These are phyloP conservation scores for Clinocottus analis DNA, from an alignment of 2,113 vertebrate species.

Conservation along the genomic window DNA sequence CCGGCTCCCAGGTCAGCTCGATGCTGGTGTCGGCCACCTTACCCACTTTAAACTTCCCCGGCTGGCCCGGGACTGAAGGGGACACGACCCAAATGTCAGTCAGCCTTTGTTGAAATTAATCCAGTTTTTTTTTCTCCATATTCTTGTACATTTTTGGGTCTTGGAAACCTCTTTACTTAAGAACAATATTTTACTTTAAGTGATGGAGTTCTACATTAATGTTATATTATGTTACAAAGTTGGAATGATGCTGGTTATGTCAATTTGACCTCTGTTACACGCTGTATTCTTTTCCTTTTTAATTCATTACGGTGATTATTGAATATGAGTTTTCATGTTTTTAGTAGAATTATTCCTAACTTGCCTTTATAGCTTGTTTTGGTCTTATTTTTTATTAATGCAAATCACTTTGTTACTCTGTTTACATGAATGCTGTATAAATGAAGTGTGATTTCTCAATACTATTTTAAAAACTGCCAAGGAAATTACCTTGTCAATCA, in stretches of 20 bases:
- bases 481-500: neutral
- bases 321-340: neutral
- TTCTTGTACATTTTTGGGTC: neutral
- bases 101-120: neutral
- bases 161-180: neutral
- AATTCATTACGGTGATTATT: neutral
- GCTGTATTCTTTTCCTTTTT: neutral
- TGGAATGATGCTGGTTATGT: neutral
- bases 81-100: constrained; percentile 29
- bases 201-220: neutral
- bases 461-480: too few species aligned
- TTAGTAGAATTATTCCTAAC: neutral
- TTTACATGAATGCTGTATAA: neutral
- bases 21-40: constrained; percentile 94
- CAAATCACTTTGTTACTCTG: neutral
- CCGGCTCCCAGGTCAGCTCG: constrained; percentile 91
- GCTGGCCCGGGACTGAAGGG: constrained; percentile 92
- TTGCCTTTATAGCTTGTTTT: too few species aligned
- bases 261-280: neutral
- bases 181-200: neutral
- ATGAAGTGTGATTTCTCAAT: neutral
- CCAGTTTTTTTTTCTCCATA: neutral
- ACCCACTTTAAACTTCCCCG: constrained; percentile 93
- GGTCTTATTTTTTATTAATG: neutral
- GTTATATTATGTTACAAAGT: neutral